Percentiles rank a stretch among this genome's conserved stretches.
These are phyloP conservation scores for Plestiodon gilberti DNA, from an alignment of 2,113 vertebrate genomes.

Conservation along the genomic window DNA sequence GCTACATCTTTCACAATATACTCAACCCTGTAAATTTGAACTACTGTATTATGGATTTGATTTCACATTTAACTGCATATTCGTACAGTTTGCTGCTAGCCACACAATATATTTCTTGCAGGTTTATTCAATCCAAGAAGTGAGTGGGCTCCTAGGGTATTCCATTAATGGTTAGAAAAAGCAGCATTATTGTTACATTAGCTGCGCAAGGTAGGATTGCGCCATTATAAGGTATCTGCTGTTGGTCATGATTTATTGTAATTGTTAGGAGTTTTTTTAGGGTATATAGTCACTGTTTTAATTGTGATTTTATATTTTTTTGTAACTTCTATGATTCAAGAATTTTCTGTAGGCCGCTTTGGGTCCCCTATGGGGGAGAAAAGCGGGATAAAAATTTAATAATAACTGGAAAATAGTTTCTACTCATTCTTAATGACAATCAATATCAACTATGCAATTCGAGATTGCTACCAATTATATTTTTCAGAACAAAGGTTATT, in stretches of 20 bases:
- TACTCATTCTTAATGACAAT: neutral
- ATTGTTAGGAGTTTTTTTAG: no score
- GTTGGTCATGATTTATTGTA: no score
- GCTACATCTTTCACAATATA: neutral
- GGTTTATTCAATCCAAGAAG: neutral
- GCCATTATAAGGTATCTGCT: no score
- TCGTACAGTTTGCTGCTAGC: neutral
- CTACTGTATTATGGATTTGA: neutral
- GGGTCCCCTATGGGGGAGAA: no score
- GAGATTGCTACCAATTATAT: conserved; percentile 11
- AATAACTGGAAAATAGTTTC: neutral
- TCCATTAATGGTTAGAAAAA: neutral
- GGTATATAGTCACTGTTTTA: no score
- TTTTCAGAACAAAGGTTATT: conserved; percentile 24
- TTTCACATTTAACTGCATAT: neutral
- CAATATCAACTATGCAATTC: neutral
- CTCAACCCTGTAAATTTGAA: neutral
- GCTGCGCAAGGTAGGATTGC: no score
- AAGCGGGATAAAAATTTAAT: no score
- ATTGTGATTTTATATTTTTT: no score
- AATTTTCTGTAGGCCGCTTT: no score
- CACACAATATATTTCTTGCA: neutral
- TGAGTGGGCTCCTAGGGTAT: neutral
- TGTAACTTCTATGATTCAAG: no score
- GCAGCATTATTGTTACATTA: neutral